Evolutionary conservation across 2,797 vertebrate genomes (phyloP).

Genomic region (Staurois parvus): DNA sequence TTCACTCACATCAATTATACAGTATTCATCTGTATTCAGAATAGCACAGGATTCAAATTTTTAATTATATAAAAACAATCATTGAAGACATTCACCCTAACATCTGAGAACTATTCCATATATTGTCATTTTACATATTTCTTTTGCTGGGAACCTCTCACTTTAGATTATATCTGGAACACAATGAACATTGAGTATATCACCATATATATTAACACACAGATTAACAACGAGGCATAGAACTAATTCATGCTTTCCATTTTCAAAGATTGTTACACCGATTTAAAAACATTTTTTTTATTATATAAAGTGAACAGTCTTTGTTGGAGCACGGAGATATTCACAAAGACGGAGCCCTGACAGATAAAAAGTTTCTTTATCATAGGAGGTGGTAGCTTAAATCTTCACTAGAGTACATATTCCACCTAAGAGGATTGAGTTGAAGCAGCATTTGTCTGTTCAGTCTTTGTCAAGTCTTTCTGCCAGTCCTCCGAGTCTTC

Average conservation of each 20-base stretch:
- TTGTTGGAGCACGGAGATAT: background rate
- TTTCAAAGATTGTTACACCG: constrained; percentile 60
- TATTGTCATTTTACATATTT: background rate
- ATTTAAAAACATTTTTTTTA: constrained; percentile 29
- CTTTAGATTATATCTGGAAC: background rate
- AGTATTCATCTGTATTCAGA: constrained; percentile 21
- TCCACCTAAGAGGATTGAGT: constrained; percentile 84
- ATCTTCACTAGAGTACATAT: constrained; percentile 77
- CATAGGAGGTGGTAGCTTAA: constrained; percentile 72
- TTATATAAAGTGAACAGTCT: background rate
- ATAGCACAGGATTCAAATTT: background rate
- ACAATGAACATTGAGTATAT: constrained; percentile 30
- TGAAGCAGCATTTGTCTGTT: constrained; percentile 77
- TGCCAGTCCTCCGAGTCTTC: constrained; percentile 84
- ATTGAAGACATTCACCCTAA: constrained; percentile 12
- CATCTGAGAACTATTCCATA: constrained; percentile 7
- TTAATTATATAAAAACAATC: constrained; percentile 32
- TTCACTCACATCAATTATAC: constrained; percentile 5
- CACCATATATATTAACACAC: constrained; percentile 32
- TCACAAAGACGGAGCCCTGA: background rate
- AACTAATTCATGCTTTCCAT: constrained; percentile 64
- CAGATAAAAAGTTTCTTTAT: background rate
- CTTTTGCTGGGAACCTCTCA: background rate
- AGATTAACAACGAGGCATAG: constrained; percentile 23
- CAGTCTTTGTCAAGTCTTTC: constrained; percentile 72